Percentiles rank a stretch among this genome's conserved stretches.
phyloP scores from a whole-genome alignment of 2,113 vertebrate species.

The Odocoileus virginianus region DNA sequence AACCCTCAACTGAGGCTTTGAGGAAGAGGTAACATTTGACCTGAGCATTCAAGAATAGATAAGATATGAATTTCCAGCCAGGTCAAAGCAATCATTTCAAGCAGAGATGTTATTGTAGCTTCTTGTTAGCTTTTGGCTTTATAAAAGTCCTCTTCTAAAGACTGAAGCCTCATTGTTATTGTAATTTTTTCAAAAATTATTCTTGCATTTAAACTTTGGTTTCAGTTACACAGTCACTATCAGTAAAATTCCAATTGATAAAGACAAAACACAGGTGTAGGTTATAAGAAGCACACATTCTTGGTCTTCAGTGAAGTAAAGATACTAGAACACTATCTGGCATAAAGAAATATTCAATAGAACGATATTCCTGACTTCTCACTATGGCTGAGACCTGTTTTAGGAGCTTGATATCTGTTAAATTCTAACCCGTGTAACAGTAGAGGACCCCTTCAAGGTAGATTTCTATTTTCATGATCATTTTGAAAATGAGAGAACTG shows the following conservation, averaged over 20 bases:
- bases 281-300: background rate
- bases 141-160: background rate
- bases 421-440: background rate
- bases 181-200: background rate
- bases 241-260: background rate
- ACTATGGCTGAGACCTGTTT: background rate
- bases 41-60: background rate
- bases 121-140: background rate
- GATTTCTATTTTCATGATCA: background rate
- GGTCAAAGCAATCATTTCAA: background rate
- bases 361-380: background rate
- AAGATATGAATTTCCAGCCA: background rate
- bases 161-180: background rate
- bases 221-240: background rate
- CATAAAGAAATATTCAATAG: background rate
- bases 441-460: background rate
- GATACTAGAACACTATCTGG: background rate
- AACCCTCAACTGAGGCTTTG: background rate
- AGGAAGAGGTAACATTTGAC: background rate
- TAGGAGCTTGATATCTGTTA: background rate
- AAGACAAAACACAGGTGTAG: background rate
- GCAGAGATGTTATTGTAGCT: background rate
- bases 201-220: background rate
- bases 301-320: background rate
- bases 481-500: background rate